Percentiles rank a stretch among this genome's conserved stretches.
Evolutionary conservation across 1,140 invertebrate genomes (phyloP).

Genomic region (Drosophila gunungcola): DNA sequence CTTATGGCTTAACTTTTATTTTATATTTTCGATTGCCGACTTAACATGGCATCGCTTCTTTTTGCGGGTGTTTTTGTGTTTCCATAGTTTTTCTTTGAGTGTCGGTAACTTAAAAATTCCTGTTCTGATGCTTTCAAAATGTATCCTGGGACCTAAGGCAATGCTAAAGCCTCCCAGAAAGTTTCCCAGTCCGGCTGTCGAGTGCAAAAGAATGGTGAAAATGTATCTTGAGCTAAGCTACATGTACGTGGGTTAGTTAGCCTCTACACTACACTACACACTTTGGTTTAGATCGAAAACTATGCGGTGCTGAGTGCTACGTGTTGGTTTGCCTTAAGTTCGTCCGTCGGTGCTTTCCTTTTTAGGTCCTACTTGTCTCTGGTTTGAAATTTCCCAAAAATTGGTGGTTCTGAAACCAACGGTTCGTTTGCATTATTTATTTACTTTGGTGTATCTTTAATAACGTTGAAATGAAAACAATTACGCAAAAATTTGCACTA

Average conservation of each 20-base stretch:
- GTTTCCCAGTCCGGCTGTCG: conserved; percentile 20
- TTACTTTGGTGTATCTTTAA: conserved; percentile 39
- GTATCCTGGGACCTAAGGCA: conserved; percentile 11
- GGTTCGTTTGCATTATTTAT: conserved; percentile 41
- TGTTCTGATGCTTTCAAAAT: conserved; percentile 50
- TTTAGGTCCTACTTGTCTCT: conserved; percentile 24
- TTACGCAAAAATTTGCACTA: conserved; percentile 79
- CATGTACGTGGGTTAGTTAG: conserved; percentile 39
- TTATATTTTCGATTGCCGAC: conserved; percentile 42
- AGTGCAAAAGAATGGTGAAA: conserved; percentile 30
- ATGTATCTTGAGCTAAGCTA: conserved; percentile 34
- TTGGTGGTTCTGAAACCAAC: conserved; percentile 82
- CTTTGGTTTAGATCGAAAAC: conserved; percentile 46
- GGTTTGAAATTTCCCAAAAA: conserved; percentile 74
- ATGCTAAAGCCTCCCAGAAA: background rate
- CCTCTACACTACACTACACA: conserved; percentile 51
- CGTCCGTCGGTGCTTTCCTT: conserved; percentile 11
- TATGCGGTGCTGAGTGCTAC: conserved; percentile 45
- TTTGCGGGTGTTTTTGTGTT: conserved; percentile 5
- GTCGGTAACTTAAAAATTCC: conserved; percentile 49
- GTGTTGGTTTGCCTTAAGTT: conserved; percentile 17
- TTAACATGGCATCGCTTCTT: conserved; percentile 23
- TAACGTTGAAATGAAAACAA: conserved; percentile 61
- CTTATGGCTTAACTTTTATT: conserved; percentile 53
- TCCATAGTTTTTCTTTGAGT: conserved; percentile 14